phyloP scores from a whole-genome alignment of 2,797 vertebrate genomes.

The Enteromius afrohamiltoni region DNA sequence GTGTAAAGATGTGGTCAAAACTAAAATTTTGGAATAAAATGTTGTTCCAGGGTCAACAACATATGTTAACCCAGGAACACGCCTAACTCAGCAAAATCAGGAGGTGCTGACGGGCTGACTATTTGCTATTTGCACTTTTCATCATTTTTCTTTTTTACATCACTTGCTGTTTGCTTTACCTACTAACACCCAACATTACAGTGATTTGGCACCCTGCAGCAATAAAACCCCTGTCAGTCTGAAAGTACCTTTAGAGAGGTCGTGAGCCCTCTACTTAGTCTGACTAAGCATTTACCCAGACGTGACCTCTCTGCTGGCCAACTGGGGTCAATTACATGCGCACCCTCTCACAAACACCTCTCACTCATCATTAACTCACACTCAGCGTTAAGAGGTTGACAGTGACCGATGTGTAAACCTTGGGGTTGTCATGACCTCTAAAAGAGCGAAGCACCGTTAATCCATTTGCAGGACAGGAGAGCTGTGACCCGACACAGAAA shows the following conservation, averaged over 20 bases:
- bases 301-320: slow-evolving; percentile 39
- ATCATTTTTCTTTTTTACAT: not conserved
- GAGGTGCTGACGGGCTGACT: no score
- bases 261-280: slow-evolving; percentile 43
- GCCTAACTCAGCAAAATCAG: no score
- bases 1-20: no score
- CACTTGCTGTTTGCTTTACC: not conserved
- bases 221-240: slow-evolving; percentile 7
- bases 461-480: slow-evolving; percentile 3
- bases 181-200: not conserved
- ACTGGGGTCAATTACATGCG: slow-evolving; percentile 41
- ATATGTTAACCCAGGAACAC: no score
- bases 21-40: no score
- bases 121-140: no score
- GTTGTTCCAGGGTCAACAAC: no score
- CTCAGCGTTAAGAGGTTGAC: slow-evolving; percentile 37
- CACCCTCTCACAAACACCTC: slow-evolving; percentile 42
- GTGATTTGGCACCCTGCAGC: slow-evolving; percentile 1
- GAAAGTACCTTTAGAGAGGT: not conserved
- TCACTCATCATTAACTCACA: slow-evolving; percentile 48
- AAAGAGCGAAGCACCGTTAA: slow-evolving; percentile 39
- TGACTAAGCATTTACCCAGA: slow-evolving; percentile 57
- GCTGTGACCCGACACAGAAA: slow-evolving; percentile 41
- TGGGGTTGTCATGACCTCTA: slow-evolving; percentile 47
- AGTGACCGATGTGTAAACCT: slow-evolving; percentile 48